Evolutionary conservation across 2,888 invertebrate species (phyloP).

Genomic region (Capitulum mitella): DNA sequence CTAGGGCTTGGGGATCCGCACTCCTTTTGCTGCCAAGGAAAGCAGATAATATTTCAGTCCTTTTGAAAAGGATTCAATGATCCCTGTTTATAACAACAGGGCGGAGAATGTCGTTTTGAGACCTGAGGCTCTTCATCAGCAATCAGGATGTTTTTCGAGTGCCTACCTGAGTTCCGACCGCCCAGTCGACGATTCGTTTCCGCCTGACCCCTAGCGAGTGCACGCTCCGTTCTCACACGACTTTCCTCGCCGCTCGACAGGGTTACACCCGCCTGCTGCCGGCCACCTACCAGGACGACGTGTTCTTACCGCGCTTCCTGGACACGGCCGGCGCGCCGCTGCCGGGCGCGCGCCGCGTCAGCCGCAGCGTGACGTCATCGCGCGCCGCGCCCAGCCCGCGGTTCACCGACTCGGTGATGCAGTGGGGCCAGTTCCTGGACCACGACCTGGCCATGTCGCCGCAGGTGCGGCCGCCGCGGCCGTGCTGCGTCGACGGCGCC

Average conservation of each 20-base stretch:
- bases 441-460: constrained; percentile 35
- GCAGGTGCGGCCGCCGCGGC: background rate
- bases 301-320: constrained; percentile 48
- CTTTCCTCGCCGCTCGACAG: constrained; percentile 57
- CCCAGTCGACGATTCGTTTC: too few species aligned
- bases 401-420: constrained; percentile 57
- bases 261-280: constrained; percentile 52
- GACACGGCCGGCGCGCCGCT: constrained; percentile 43
- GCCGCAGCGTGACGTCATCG: constrained; percentile 54
- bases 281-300: constrained; percentile 32
- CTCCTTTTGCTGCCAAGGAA: too few species aligned
- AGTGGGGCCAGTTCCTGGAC: constrained; percentile 36
- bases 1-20: too few species aligned
- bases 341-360: constrained; percentile 69
- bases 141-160: too few species aligned
- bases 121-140: too few species aligned
- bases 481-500: background rate
- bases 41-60: too few species aligned
- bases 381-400: constrained; percentile 56
- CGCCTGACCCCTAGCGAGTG: too few species aligned
- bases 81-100: too few species aligned
- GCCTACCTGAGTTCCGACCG: too few species aligned
- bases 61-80: too few species aligned
- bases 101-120: too few species aligned
- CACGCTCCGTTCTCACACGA: too few species aligned